phyloP scores from a whole-genome alignment of 1,140 invertebrate genomes.

The Drosophila dunni region DNA sequence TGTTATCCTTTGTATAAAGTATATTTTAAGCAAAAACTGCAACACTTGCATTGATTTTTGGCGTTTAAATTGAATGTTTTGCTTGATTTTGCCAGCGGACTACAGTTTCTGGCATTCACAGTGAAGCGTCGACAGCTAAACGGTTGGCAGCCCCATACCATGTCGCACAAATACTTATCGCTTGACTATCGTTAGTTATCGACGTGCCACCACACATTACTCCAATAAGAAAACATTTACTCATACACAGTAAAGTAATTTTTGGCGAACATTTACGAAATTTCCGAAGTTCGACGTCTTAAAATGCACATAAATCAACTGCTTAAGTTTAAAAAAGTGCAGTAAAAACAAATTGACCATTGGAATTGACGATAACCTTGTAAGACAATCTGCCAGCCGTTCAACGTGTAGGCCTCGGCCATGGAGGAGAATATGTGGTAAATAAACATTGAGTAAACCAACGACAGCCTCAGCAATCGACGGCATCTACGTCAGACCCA shows the following conservation, averaged over 20 bases:
- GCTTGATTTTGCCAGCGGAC: slow-evolving; percentile 51
- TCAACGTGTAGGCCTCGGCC: slow-evolving; percentile 37
- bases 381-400: slow-evolving; percentile 3
- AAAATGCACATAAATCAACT: slow-evolving; percentile 32
- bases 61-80: slow-evolving; percentile 51
- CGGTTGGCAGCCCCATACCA: slow-evolving; percentile 28
- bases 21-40: slow-evolving; percentile 5
- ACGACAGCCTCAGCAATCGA: slow-evolving; percentile 28
- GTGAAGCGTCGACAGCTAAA: slow-evolving; percentile 2
- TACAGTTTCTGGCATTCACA: slow-evolving; percentile 37
- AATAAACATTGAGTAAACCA: slow-evolving; percentile 59
- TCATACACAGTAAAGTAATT: slow-evolving; percentile 40
- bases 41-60: slow-evolving; percentile 31
- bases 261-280: slow-evolving; percentile 36
- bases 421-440: slow-evolving; percentile 84
- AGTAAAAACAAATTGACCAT: slow-evolving; percentile 30
- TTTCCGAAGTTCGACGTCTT: slow-evolving; percentile 17
- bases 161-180: slow-evolving; percentile 17
- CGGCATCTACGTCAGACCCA: slow-evolving; percentile 20
- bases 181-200: slow-evolving; percentile 1
- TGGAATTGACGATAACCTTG: slow-evolving; percentile 13
- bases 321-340: slow-evolving; percentile 18
- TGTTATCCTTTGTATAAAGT: background rate
- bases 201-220: slow-evolving; percentile 32
- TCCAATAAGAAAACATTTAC: slow-evolving; percentile 51